Base-by-base conservation (phyloP, 1,140 invertebrate genomes). In the Temnothorax curvispinosus region DNA sequence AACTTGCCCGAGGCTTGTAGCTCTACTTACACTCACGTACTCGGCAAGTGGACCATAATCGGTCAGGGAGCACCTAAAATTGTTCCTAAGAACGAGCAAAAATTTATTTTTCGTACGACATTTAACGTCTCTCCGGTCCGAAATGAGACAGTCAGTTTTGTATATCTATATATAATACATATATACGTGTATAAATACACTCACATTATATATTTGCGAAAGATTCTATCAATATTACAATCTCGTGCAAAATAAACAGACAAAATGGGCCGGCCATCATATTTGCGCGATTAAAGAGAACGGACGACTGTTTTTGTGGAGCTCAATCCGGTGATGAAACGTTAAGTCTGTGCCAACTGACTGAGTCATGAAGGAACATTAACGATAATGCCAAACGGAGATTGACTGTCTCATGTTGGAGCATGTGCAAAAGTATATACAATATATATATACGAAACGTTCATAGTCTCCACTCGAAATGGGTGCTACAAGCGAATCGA, bases 391-490 rank as follows among this genome's bases (percentile, higher is more conserved):
- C 78, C 78, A 84, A 82, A 82, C 18, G 27, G 60, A 74, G 41
- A 74, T 74, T 84, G 56, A 60, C 80, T 84, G 69, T 84, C 80
- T 84, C 80, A 84, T 50, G 54, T 84, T 74, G 80, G 52, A 74
- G 50, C 18, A 67, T 44, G 15, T 35, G 75, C 62, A 50, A 47
- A 69, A 32, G 18, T 69, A 47, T 69, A 47, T 21, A 82, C 52
- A 18, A 3, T 32, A 15, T 38, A n/a, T 71, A 60, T 60, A 72
- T n/a, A n/a, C 27, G 18, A 11, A 67, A 69, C 32, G 81, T 87
- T 50, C 41, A 72, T 64, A 44, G 54, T 54, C 35, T 52, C 50
- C 60, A 56, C 32, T 88, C 27, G 52, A 60, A 67, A 56, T 71
- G 44, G n/a, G 71, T 76, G 52, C 41, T 38, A 65, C 18, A 67